A percentile compares a stretch with the other conserved stretches of the same genome.
Evolutionary conservation across 2,797 vertebrate species (phyloP).

Genomic region (Aulostomus chinensis): DNA sequence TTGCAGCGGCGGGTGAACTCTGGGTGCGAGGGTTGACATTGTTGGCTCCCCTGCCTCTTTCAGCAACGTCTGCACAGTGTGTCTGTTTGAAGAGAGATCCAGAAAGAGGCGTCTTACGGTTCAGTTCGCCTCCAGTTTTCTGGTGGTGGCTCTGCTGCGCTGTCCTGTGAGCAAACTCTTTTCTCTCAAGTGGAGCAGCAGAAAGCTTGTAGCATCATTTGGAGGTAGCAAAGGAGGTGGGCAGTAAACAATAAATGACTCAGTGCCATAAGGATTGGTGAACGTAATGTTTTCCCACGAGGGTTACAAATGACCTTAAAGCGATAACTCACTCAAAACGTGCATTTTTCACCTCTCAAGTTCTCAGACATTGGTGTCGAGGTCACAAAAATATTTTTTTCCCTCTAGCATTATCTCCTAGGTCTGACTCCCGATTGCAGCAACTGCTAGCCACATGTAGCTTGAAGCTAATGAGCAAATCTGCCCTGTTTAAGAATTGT

Average conservation of each 20-base stretch:
- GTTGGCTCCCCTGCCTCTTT: slow-evolving; percentile 28
- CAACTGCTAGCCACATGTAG: too few species aligned
- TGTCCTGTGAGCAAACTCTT: slow-evolving; percentile 53
- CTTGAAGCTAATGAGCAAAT: too few species aligned
- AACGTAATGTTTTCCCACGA: slow-evolving; percentile 73
- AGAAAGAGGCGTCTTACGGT: slow-evolving; percentile 44
- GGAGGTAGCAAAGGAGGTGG: slow-evolving; percentile 49
- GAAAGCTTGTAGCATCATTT: slow-evolving; percentile 64
- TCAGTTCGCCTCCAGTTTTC: slow-evolving; percentile 27
- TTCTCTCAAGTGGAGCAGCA: slow-evolving; percentile 45
- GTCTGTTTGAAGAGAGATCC: slow-evolving; percentile 53
- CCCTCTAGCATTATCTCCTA: too few species aligned
- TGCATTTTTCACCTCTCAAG: too few species aligned
- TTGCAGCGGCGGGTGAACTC: slow-evolving; percentile 43
- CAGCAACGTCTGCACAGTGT: slow-evolving; percentile 27
- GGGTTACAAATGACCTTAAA: slow-evolving; percentile 62
- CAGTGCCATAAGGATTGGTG: slow-evolving; percentile 68
- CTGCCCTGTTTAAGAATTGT: too few species aligned
- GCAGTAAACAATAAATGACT: slow-evolving; percentile 72
- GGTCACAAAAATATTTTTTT: too few species aligned
- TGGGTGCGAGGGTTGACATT: slow-evolving; percentile 44
- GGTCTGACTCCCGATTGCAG: too few species aligned
- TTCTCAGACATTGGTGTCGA: too few species aligned
- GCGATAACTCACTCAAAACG: too few species aligned
- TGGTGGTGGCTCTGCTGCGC: slow-evolving; percentile 25